These are phyloP conservation scores for Ceyx cyanopectus DNA, from an alignment of 2,113 vertebrate species.

Conservation along the genomic window DNA sequence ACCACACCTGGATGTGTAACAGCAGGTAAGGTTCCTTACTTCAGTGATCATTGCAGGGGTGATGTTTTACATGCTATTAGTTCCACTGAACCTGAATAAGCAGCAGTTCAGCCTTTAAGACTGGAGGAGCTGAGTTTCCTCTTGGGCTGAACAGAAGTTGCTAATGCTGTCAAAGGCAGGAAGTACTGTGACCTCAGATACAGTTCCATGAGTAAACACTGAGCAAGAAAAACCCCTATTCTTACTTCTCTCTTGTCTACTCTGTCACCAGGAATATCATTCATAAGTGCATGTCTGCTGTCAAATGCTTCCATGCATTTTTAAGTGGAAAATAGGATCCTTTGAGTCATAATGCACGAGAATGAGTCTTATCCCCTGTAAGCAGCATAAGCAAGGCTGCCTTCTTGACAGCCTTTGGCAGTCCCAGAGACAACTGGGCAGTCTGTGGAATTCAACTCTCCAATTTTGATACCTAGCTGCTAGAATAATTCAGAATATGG, in stretches of 20 bases:
- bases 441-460: neutral
- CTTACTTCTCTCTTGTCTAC: neutral
- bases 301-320: neutral
- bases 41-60: neutral
- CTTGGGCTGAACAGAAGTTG: neutral
- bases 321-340: neutral
- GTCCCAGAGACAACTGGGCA: neutral
- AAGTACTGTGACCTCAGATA: neutral
- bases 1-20: slow-evolving; percentile 89
- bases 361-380: neutral
- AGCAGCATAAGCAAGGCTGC: neutral
- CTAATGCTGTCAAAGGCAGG: neutral
- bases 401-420: neutral
- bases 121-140: neutral
- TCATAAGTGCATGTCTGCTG: neutral
- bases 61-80: neutral
- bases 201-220: neutral
- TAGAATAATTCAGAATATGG: slow-evolving; percentile 94
- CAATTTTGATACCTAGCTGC: slow-evolving; percentile 79
- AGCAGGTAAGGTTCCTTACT: slow-evolving; percentile 79
- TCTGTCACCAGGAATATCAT: neutral
- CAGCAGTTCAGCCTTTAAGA: neutral
- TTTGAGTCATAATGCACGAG: neutral
- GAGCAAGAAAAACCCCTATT: neutral
- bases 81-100: neutral